Conservation (phyloP, 1,140 invertebrate genomes). For the Linepithema humile region DNA sequence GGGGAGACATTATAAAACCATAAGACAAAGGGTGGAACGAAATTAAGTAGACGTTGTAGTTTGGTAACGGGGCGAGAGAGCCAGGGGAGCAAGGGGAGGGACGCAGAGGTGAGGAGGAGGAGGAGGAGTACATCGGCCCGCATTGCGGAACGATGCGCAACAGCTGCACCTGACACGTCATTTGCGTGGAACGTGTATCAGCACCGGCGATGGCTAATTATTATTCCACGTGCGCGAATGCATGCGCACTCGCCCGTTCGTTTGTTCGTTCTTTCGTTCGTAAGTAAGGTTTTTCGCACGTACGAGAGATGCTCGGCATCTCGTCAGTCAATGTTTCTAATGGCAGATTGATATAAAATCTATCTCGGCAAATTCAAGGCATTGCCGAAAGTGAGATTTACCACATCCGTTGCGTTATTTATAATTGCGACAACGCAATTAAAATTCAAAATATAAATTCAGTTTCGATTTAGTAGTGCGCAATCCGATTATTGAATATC, state of each 20-base stretch:
- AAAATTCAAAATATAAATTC: no score
- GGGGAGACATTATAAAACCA: constrained; percentile 66
- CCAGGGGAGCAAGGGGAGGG: not conserved
- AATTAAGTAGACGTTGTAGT: constrained; percentile 41
- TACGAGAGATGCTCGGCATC: not conserved
- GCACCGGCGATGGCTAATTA: constrained; percentile 78
- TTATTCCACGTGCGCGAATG: constrained; percentile 79
- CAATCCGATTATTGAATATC: not conserved
- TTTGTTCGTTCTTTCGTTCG: constrained; percentile 5
- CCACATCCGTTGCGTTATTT: no score
- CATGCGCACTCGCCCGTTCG: constrained; percentile 45
- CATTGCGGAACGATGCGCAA: constrained; percentile 82
- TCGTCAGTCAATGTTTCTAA: not conserved
- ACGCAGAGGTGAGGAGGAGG: constrained; percentile 34
- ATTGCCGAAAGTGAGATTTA: no score
- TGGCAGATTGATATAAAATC: not conserved
- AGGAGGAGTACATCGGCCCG: constrained; percentile 73
- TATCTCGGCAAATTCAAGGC: not conserved
- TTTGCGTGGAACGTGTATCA: constrained; percentile 81
- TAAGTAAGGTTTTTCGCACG: constrained; percentile 4
- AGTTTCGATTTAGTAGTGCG: not conserved
- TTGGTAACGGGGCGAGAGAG: constrained; percentile 26
- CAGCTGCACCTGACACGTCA: constrained; percentile 82
- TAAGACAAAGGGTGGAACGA: constrained; percentile 54
- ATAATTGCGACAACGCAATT: no score